Evolutionary conservation across 2,888 invertebrate species (phyloP), one percentile per base, ranked within the genome.

Genomic region (Matsumyia berberina): DNA sequence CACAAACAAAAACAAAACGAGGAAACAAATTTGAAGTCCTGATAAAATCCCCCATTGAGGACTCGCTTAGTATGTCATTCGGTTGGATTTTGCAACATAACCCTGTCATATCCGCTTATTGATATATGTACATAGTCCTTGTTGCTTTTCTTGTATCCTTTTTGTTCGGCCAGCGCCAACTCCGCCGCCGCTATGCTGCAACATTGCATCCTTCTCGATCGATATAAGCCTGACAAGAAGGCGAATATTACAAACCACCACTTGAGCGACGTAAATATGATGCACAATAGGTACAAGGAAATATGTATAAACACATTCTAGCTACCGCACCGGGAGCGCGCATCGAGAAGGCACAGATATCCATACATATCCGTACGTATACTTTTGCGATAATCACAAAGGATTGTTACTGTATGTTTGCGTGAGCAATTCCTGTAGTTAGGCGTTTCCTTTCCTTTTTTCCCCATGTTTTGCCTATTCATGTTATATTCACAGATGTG

Each of bases 311-410:
- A 55, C 35, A 70, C 29, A 31, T 49, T 46, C 29, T 29, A 15
- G 17, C 35, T 29, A 46, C n/a, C n/a, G 46, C 2, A 33, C 15
- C 44, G 29, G 11, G n/a, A 49, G 11, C 24, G 24, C 2, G 19
- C 17, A 49, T 19, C 31, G 17, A 31, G 8, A 33, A 37, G 44
- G 9, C 37, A 49, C n/a, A 62, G 57, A 81, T n/a, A n/a, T n/a
- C n/a, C n/a, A n/a, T n/a, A 24, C 24, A 24, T 1, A 24, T 24
- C 1, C 4, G 4, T 24, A 24, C 4, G 4, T 24, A 4, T 76
- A 72, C 39, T 72, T 72, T 72, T 62, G n/a, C n/a, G 39, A 60
- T 49, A 70, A 62, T 53, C 64, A 57, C 69, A 62, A 70, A 78
- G 46, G 37, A 70, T 46, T 53, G 35, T 67, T 67, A 76, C 49